Conservation (phyloP, 2,888 invertebrate genomes). For the Morpho deidamia region DNA sequence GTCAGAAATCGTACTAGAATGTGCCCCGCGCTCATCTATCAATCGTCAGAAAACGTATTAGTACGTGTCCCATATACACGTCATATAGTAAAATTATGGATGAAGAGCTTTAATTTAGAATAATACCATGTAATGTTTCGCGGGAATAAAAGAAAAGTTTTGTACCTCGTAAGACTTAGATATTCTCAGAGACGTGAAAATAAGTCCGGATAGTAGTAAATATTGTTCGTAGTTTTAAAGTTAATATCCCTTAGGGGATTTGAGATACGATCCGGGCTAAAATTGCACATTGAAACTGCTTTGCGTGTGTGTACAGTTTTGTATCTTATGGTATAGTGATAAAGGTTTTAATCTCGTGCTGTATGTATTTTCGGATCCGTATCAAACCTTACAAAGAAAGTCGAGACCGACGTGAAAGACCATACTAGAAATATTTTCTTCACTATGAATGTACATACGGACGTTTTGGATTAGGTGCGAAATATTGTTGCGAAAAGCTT, state of each 20-base stretch:
- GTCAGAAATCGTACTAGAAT: no score
- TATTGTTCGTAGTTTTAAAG: slow-evolving; percentile 10
- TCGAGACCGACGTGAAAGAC: slow-evolving; percentile 16
- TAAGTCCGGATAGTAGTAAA: neutral
- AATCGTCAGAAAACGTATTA: no score
- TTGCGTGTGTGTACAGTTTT: neutral
- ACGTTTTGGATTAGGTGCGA: neutral
- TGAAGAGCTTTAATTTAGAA: neutral
- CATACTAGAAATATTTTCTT: slow-evolving; percentile 12
- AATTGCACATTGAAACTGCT: slow-evolving; percentile 15
- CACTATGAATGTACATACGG: slow-evolving; percentile 8
- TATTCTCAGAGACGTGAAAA: neutral
- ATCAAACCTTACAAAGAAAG: slow-evolving; percentile 10
- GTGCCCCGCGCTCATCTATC: no score
- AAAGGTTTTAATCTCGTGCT: neutral
- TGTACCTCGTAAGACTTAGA: no score
- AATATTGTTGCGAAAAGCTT: neutral
- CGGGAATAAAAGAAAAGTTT: neutral
- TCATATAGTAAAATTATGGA: no score
- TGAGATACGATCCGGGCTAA: slow-evolving; percentile 14
- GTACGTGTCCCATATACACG: no score
- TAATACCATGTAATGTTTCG: neutral
- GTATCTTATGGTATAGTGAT: neutral
- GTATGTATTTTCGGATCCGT: neutral
- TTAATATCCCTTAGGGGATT: slow-evolving; percentile 16